Percentiles rank a stretch among this genome's conserved stretches.
phyloP scores from a whole-genome alignment of 2,797 vertebrate genomes.

The Lates japonicus region DNA sequence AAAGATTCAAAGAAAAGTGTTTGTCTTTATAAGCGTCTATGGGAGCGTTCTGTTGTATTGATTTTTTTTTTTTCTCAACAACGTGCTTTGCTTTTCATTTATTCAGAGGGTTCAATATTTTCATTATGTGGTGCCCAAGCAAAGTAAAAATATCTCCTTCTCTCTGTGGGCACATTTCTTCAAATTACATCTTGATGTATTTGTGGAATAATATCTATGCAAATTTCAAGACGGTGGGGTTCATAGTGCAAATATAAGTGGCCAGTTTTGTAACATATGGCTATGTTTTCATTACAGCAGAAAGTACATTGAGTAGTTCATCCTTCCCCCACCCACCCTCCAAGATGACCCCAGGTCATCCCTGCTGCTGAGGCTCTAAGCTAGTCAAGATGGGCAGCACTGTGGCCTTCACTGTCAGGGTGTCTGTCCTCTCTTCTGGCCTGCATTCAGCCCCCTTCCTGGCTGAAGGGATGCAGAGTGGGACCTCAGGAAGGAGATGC shows the following conservation, averaged over 20 bases:
- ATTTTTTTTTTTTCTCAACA: conserved; percentile 47
- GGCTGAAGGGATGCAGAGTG: conserved; percentile 64
- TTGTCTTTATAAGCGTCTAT: conserved; percentile 48
- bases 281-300: conserved; percentile 2
- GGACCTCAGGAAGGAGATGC: conserved; percentile 76
- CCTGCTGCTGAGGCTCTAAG: conserved; percentile 15
- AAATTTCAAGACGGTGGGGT: background rate
- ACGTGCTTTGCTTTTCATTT: conserved; percentile 59
- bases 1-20: conserved; percentile 52
- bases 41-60: conserved; percentile 44
- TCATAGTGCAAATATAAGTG: background rate
- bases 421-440: conserved; percentile 71
- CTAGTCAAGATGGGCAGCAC: conserved; percentile 19
- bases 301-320: conserved; percentile 4
- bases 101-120: conserved; percentile 54
- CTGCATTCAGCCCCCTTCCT: conserved; percentile 66
- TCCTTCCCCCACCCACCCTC: background rate
- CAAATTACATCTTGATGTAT: conserved; percentile 40
- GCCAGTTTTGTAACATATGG: conserved; percentile 9
- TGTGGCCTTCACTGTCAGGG: conserved; percentile 68
- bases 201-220: conserved; percentile 31
- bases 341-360: conserved; percentile 20
- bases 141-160: conserved; percentile 37
- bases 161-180: conserved; percentile 33
- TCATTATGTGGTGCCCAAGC: conserved; percentile 40